Evolutionary conservation across 2,113 vertebrate genomes (phyloP).

Genomic region (Aythya baeri): DNA sequence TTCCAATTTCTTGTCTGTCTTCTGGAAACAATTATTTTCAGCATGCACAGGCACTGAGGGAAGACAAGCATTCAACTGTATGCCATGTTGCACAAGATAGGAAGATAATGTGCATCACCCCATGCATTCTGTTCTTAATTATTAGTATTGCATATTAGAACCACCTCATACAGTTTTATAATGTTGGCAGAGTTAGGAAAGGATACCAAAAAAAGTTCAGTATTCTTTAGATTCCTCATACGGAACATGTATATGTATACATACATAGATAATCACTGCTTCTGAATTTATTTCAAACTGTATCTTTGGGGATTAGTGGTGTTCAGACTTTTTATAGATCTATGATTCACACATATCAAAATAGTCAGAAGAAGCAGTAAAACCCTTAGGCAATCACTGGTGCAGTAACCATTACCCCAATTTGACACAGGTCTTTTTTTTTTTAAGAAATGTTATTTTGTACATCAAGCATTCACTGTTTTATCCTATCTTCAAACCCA

Average conservation of each 20-base stretch:
- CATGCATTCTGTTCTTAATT: not conserved
- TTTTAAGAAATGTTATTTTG: not conserved
- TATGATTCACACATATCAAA: not conserved
- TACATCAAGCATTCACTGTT: not conserved
- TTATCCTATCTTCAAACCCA: not conserved
- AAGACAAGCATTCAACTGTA: not conserved
- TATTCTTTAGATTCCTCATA: not conserved
- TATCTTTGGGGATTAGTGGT: not conserved
- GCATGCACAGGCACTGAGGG: not conserved
- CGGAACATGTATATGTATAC: not conserved
- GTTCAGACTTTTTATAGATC: not conserved
- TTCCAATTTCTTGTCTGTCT: not conserved
- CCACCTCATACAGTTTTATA: not conserved
- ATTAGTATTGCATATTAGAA: not conserved
- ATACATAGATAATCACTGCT: not conserved
- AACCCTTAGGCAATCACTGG: not conserved
- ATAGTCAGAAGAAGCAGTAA: not conserved
- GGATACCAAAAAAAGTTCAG: not conserved
- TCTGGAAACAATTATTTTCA: slow-evolving; percentile 4
- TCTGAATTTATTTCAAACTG: not conserved
- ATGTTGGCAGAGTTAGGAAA: not conserved
- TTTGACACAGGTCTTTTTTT: not conserved
- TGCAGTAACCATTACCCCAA: not conserved
- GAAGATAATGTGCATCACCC: not conserved
- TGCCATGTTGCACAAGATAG: accelerated